Percentiles rank a stretch among this genome's conserved stretches.
phyloP scores from a whole-genome alignment of 2,113 vertebrate species.

The Bufo bufo region DNA sequence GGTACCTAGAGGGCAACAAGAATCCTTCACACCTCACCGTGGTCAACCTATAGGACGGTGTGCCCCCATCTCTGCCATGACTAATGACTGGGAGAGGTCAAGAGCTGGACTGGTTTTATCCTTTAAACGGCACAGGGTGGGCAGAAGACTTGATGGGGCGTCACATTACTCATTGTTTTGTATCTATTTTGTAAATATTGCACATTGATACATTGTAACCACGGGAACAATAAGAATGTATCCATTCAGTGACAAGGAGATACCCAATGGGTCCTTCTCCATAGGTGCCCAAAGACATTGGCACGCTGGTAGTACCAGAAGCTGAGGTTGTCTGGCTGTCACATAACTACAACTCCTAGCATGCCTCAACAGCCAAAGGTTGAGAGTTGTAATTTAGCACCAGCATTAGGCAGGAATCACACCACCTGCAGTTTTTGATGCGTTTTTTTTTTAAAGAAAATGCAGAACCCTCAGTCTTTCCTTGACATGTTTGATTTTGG shows the following conservation, averaged over 20 bases:
- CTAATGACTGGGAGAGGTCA: not conserved
- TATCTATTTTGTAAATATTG: not conserved
- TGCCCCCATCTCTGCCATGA: no score
- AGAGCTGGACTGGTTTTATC: not conserved
- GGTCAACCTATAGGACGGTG: no score
- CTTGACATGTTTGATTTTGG: no score
- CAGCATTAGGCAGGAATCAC: no score
- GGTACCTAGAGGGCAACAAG: not conserved
- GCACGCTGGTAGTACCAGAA: not conserved
- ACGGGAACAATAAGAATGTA: not conserved
- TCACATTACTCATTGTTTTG: not conserved
- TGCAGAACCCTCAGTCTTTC: no score
- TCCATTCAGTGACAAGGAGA: not conserved
- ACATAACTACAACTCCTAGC: not conserved
- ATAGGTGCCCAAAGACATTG: not conserved
- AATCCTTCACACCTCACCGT: no score
- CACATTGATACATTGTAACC: not conserved
- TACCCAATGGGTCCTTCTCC: not conserved
- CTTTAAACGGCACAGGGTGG: conserved; percentile 27
- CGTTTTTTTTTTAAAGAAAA: no score
- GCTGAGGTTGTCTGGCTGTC: no score
- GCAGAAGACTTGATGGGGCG: not conserved
- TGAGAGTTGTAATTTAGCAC: not conserved
- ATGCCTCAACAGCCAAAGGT: not conserved
- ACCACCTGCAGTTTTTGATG: no score